Conservation (phyloP, 2,113 vertebrate genomes). For the Gallinago media region DNA sequence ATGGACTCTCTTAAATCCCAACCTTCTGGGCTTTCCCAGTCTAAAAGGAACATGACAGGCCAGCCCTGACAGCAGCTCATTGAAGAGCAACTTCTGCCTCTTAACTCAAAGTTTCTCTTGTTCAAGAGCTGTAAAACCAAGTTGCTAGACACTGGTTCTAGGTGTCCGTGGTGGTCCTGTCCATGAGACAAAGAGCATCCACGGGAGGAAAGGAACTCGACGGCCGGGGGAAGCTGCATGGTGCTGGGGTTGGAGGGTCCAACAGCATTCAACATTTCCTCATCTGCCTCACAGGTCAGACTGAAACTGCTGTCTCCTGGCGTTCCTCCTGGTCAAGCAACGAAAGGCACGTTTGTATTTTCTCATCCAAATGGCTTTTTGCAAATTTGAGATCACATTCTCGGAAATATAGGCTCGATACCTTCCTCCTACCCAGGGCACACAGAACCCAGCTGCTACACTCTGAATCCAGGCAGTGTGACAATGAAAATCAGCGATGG, state of each 20-base stretch:
- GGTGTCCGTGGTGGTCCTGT: background rate
- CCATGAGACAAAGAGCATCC: background rate
- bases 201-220: background rate
- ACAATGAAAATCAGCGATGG: accelerated
- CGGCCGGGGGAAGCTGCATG: accelerated
- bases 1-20: background rate
- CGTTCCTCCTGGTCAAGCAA: background rate
- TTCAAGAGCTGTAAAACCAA: background rate
- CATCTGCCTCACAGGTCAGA: accelerated
- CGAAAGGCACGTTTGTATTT: accelerated
- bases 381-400: background rate
- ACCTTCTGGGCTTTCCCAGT: accelerated
- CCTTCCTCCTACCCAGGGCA: background rate
- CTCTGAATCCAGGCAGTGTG: background rate
- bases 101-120: background rate
- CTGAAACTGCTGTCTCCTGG: background rate
- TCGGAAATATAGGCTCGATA: background rate
- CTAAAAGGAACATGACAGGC: accelerated
- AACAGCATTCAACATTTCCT: background rate
- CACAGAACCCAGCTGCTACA: background rate
- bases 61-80: background rate
- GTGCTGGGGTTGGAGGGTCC: background rate
- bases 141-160: background rate
- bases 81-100: background rate
- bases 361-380: background rate